Conservation (phyloP, 2,797 vertebrate genomes). For the Parambassis ranga region DNA sequence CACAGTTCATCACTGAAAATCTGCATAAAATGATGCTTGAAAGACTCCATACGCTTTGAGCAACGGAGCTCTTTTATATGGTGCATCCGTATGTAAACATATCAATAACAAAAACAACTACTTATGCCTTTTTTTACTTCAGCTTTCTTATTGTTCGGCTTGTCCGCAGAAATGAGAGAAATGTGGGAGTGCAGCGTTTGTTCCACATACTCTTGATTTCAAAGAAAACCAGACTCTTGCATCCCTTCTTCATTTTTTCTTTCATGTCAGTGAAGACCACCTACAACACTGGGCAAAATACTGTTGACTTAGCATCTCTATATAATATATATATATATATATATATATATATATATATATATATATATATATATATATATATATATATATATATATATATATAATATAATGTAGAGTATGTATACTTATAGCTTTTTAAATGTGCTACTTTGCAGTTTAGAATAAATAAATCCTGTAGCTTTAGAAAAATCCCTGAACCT, state of each 20-base stretch:
- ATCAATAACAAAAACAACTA: constrained; percentile 77
- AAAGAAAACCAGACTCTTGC: constrained; percentile 54
- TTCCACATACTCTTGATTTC: constrained; percentile 66
- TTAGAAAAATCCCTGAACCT: constrained; percentile 5
- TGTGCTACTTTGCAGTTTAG: too few relatives aligned
- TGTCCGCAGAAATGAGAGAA: constrained; percentile 68
- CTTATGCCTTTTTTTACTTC: constrained; percentile 66
- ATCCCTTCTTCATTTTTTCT: constrained; percentile 39
- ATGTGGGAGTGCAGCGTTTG: constrained; percentile 63
- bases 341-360: too few relatives aligned
- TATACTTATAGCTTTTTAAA: too few relatives aligned
- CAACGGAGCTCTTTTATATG: constrained; percentile 61
- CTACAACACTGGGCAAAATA: constrained; percentile 33
- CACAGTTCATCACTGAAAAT: constrained; percentile 72
- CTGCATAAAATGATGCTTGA: constrained; percentile 79
- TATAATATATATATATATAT: background rate
- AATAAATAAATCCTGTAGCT: background rate
- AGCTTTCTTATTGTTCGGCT: constrained; percentile 63
- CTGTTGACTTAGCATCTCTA: constrained; percentile 12
- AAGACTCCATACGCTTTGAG: constrained; percentile 75
- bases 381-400: too few relatives aligned
- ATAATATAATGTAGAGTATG: too few relatives aligned
- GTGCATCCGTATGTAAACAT: constrained; percentile 73
- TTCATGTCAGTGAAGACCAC: constrained; percentile 55
- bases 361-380: too few relatives aligned